Conservation (phyloP, 2,113 vertebrate species). For the Dolichallabes microphthalmus region DNA sequence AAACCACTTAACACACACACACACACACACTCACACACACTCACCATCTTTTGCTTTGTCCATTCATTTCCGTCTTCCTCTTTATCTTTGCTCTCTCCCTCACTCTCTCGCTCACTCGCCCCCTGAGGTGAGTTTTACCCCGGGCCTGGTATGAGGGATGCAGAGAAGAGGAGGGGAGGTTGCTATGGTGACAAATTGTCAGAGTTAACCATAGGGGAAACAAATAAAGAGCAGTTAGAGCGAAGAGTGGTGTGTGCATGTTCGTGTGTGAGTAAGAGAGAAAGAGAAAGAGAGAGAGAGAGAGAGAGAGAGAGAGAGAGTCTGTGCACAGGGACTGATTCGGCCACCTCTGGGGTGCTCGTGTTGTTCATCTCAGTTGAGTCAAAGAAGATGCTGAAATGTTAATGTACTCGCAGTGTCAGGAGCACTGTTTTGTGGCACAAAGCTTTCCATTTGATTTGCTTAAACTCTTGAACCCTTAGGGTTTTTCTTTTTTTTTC, state of each 20-base stretch:
- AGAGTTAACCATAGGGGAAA: conserved; percentile 51
- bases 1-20: conserved; percentile 2
- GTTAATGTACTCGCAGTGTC: conserved; percentile 40
- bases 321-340: background rate
- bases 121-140: conserved; percentile 47
- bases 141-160: conserved; percentile 35
- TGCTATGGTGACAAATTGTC: conserved; percentile 57
- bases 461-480: conserved; percentile 8
- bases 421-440: background rate
- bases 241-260: conserved; percentile 28
- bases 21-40: background rate
- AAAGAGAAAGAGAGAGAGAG: background rate
- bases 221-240: conserved; percentile 49
- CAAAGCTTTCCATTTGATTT: background rate
- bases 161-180: conserved; percentile 44
- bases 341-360: background rate
- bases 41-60: conserved; percentile 18
- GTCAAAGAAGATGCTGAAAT: conserved; percentile 25
- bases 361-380: conserved; percentile 26
- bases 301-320: background rate
- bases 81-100: conserved; percentile 40
- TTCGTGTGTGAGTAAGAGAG: background rate
- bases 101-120: conserved; percentile 45
- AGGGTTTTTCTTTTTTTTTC: background rate
- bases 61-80: conserved; percentile 29